Conservation (phyloP, 2,113 vertebrate species). For the Pimephales promelas region DNA sequence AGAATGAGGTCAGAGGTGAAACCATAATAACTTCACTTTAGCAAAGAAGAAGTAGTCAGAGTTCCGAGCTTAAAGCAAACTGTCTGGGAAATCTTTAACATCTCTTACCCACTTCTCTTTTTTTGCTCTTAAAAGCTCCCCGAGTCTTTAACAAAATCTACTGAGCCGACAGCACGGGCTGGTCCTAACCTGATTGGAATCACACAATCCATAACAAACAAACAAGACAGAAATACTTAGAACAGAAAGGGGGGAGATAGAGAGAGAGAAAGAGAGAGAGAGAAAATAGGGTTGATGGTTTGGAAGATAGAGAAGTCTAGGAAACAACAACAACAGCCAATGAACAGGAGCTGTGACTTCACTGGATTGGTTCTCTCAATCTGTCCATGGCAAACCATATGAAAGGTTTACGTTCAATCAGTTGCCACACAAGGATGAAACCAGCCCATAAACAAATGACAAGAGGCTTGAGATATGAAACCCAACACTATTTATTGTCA, state of each 20-base stretch:
- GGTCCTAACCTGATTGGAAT: slow-evolving; percentile 59
- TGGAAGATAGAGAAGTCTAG: slow-evolving; percentile 27
- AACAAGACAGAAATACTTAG: slow-evolving; percentile 32
- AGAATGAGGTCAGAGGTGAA: slow-evolving; percentile 2
- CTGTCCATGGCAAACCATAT: not conserved
- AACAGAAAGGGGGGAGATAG: slow-evolving; percentile 12
- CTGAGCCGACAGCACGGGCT: slow-evolving; percentile 52
- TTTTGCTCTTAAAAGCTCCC: slow-evolving; percentile 50
- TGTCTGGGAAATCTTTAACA: slow-evolving; percentile 51
- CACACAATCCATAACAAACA: slow-evolving; percentile 57
- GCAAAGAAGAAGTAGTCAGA: slow-evolving; percentile 46
- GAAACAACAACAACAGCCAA: slow-evolving; percentile 24
- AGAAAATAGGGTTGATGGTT: not conserved
- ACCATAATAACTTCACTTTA: slow-evolving; percentile 26
- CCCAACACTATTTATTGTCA: slow-evolving; percentile 38
- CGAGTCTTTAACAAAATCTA: slow-evolving; percentile 57
- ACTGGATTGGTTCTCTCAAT: not conserved
- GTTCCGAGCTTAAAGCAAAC: slow-evolving; percentile 49
- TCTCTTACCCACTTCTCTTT: slow-evolving; percentile 58
- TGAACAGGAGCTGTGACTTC: slow-evolving; percentile 22
- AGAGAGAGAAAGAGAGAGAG: not conserved
- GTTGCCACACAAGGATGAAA: not conserved
- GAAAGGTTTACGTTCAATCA: not conserved
- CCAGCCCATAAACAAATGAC: slow-evolving; percentile 45
- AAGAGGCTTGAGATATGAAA: slow-evolving; percentile 37